phyloP scores from a whole-genome alignment of 2,888 invertebrate genomes.

The Eristalis intricaria region DNA sequence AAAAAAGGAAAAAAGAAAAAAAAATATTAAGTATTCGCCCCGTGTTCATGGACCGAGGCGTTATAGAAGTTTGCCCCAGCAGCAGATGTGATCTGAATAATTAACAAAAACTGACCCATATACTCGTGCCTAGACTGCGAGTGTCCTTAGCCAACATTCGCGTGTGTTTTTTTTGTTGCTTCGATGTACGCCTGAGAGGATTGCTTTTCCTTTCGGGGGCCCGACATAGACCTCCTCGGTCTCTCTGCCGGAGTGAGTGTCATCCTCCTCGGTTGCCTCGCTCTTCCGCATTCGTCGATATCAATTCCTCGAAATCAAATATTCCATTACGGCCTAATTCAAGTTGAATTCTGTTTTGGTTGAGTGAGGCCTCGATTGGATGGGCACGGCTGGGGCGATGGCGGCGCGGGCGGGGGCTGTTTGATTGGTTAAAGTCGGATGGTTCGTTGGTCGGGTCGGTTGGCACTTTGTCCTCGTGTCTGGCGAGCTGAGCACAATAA shows the following conservation, averaged over 20 bases:
- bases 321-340: slow-evolving; percentile 70
- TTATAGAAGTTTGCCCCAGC: slow-evolving; percentile 76
- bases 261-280: neutral
- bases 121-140: slow-evolving; percentile 3
- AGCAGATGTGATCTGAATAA: slow-evolving; percentile 79
- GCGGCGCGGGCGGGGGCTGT: slow-evolving; percentile 6
- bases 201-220: slow-evolving; percentile 26
- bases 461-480: slow-evolving; percentile 23
- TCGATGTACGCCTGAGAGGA: slow-evolving; percentile 13
- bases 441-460: neutral
- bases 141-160: slow-evolving; percentile 36
- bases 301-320: slow-evolving; percentile 65
- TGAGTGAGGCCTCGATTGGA: slow-evolving; percentile 51
- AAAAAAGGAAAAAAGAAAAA: neutral
- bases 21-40: slow-evolving; percentile 56
- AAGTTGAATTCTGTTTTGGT: slow-evolving; percentile 69
- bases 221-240: slow-evolving; percentile 27
- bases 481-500: slow-evolving; percentile 46
- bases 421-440: slow-evolving; percentile 36
- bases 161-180: neutral
- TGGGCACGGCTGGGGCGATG: too few species aligned
- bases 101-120: slow-evolving; percentile 77
- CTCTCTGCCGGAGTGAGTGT: neutral
- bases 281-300: slow-evolving; percentile 48
- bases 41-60: slow-evolving; percentile 44